Percentiles rank a stretch among this genome's conserved stretches.
These are phyloP conservation scores for Glossophaga mutica DNA, from an alignment of 2,797 vertebrate genomes.

Conservation along the genomic window DNA sequence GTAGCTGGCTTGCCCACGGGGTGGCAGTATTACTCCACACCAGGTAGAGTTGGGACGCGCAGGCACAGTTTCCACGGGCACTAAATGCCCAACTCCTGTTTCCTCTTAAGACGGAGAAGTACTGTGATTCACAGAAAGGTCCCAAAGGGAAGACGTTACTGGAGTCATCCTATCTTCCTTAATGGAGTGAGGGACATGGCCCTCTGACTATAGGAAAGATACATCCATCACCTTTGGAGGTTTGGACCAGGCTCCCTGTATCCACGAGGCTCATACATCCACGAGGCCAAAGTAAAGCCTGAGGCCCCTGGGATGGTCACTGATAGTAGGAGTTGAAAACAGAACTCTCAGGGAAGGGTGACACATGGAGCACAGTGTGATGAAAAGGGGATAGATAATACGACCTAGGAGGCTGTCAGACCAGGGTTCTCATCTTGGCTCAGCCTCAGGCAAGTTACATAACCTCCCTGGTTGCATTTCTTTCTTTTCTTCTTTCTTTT, in stretches of 20 bases:
- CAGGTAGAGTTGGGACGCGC: accelerated
- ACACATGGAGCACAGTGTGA: accelerated
- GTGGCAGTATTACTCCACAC: slow-evolving; percentile 56
- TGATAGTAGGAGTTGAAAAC: background rate
- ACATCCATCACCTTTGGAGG: background rate
- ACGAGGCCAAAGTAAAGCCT: accelerated
- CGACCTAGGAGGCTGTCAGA: background rate
- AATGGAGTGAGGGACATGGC: background rate
- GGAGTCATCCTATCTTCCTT: background rate
- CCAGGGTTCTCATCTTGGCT: background rate
- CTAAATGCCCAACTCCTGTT: background rate
- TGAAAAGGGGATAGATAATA: accelerated
- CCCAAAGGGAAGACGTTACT: background rate
- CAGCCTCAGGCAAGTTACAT: background rate
- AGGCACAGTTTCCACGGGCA: accelerated
- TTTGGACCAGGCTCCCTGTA: background rate
- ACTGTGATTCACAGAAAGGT: background rate
- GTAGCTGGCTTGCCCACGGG: background rate
- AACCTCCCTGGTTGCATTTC: background rate
- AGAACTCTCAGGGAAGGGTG: background rate
- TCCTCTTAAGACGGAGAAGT: background rate
- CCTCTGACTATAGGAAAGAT: background rate
- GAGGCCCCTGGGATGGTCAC: background rate
- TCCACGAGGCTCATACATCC: background rate
- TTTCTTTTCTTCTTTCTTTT: background rate